phyloP scores from a whole-genome alignment of 2,113 vertebrate species.

The Monopterus albus region DNA sequence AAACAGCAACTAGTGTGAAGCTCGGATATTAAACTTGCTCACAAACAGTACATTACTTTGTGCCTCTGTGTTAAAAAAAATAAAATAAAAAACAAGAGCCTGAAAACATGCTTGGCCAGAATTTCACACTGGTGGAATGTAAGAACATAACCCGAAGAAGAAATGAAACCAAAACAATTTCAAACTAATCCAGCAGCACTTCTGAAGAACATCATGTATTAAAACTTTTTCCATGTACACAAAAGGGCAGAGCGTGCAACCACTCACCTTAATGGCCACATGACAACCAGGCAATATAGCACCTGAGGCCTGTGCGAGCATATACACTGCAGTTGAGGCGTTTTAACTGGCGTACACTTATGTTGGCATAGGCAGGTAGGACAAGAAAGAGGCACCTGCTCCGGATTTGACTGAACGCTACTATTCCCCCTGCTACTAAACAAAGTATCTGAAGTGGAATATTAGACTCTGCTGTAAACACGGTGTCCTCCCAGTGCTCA shows the following conservation, averaged over 20 bases:
- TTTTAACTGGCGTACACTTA: constrained; percentile 6
- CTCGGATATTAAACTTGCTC: not conserved
- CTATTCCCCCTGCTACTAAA: constrained; percentile 22
- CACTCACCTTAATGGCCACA: constrained; percentile 46
- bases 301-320: constrained; percentile 41
- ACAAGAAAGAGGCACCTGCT: constrained; percentile 54
- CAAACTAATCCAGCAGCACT: constrained; percentile 35
- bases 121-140: constrained; percentile 24
- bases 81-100: too few species aligned
- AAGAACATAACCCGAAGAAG: constrained; percentile 26
- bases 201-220: not conserved
- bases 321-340: constrained; percentile 13
- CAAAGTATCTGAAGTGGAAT: constrained; percentile 58
- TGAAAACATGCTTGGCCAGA: constrained; percentile 6
- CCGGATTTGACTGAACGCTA: constrained; percentile 36
- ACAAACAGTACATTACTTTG: constrained; percentile 10
- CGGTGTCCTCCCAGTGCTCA: constrained; percentile 67
- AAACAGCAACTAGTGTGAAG: constrained; percentile 14
- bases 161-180: constrained; percentile 40
- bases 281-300: constrained; percentile 22
- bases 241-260: constrained; percentile 52
- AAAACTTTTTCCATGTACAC: constrained; percentile 35
- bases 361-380: constrained; percentile 27
- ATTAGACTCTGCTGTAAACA: constrained; percentile 68
- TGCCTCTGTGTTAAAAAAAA: constrained; percentile 8